Evolutionary conservation across 2,888 invertebrate genomes (phyloP), one percentile per base, ranked within the genome.

Genomic region (Temnothorax unifasciatus): DNA sequence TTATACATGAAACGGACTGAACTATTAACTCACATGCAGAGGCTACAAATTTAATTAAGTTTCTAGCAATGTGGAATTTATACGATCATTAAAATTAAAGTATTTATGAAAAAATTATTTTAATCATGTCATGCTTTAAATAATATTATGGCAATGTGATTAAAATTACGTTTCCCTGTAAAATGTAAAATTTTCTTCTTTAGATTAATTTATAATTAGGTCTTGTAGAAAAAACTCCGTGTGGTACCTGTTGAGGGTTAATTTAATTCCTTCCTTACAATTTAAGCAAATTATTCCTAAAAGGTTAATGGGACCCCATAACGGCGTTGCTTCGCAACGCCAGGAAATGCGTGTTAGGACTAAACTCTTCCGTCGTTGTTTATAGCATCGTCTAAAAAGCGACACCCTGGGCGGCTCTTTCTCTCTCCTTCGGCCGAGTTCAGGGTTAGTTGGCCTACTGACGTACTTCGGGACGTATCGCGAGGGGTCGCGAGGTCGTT

Each of bases 401-500:
- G 61, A 75, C 44, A 59, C 76, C 76, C 3, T 34, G 69, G 52
- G 83, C 79, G 54, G 44, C 50, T 38, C 71, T 71, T 63, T 11
- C 68, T 15, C 50, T 85, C 59, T 79, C 77, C 68, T 54, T 76
- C 64, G 68, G 61, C 38, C 77, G 89, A 90, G 90, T 88, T 89
- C 87, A 90, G 89, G 89, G 91, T 88, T 92, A 89, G 91, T 88
- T 93, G 94, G 91, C 94, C 93, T 92, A 93, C 93, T 94, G 93
- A 92, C 94, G 94, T 92, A 94, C 93, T 93, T 92, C 91, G 90
- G 89, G 85, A 90, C 25, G 44, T 88, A 90, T 91, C 86, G 84
- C 82, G 87, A 89, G 90, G 94, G 93, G 93, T 93, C 91, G 92
- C 90, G 92, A 91, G 94, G 93, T 93, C 93, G 93, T 94, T 94